Evolutionary conservation across 1,140 invertebrate species (phyloP), one percentile per base, ranked within the genome.

Genomic region (Platorchestia sp.): DNA sequence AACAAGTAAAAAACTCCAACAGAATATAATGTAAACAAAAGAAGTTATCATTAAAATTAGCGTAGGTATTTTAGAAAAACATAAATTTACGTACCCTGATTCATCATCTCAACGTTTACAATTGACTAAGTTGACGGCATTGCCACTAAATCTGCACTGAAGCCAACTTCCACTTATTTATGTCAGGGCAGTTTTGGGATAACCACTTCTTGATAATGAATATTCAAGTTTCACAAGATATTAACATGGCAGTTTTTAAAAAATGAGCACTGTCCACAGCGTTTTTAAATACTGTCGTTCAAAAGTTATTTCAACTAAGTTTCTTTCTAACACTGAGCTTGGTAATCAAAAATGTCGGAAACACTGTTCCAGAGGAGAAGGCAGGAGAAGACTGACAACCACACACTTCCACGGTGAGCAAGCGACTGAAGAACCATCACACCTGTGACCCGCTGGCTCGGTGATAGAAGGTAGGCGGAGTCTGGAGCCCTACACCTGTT

Each of bases 401-500:
- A 42, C 87, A 89, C 43, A 44, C 87, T 41, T 42, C 43, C 87
- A 89, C 87, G n/a, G 87, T 44, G 5, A 89, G 41, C 87, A 89
- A 42, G 87, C 87, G 87, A 89, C 87, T 89, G 87, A 89, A 41
- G 27, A 10, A 41, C 43, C 14, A n/a, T 14, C 43, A 27, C 87
- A 89, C 87, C 41, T 89, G 41, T 89, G 87, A 89, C 87, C 87
- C 43, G 36, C 86, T 86, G 41, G 7, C 86, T 10, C 86, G 43
- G 87, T 89, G 87, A 42, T 89, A 89, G n/a, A 44, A 41, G 87
- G 41, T 41, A 41, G 87, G 87, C 87, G 87, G 87, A 89, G 87
- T 27, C 41, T 89, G 87, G 5, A 44, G 43, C 87, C 87, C 36
- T 42, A 42, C 87, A 89, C 87, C 87, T 89, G 87, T 89, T 89